These are phyloP conservation scores for Pecten maximus DNA, from an alignment of 2,888 invertebrate species.

Conservation along the genomic window DNA sequence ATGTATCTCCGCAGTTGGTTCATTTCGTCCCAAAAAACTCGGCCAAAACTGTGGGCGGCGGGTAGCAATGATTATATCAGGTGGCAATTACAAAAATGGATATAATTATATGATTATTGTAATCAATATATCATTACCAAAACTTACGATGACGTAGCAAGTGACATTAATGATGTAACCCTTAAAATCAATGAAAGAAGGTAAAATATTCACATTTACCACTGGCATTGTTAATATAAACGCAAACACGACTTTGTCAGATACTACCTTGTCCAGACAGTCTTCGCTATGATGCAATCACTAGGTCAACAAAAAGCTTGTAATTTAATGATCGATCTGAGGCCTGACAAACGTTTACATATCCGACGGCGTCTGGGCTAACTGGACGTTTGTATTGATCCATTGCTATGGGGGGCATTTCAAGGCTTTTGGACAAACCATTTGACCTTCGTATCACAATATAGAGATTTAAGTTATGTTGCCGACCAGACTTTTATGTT, in stretches of 20 bases:
- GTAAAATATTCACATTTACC: too few relatives aligned
- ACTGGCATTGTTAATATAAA: too few relatives aligned
- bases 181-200: too few relatives aligned
- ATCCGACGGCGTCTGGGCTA: not conserved
- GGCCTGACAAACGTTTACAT: not conserved
- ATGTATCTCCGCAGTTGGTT: too few relatives aligned
- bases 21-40: too few relatives aligned
- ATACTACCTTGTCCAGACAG: not conserved
- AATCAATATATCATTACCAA: too few relatives aligned
- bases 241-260: not conserved
- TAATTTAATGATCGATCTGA: not conserved
- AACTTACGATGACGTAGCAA: too few relatives aligned
- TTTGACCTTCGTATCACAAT: not conserved
- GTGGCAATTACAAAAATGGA: too few relatives aligned
- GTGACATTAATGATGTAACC: too few relatives aligned
- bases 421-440: not conserved
- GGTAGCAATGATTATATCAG: too few relatives aligned
- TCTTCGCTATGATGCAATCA: not conserved
- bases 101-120: too few relatives aligned
- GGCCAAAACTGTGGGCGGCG: too few relatives aligned
- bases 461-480: not conserved
- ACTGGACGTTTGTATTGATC: constrained; percentile 20
- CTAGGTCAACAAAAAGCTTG: not conserved
- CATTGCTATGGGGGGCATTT: not conserved
- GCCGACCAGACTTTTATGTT: not conserved